Percentiles rank a stretch among this genome's conserved stretches.
These are phyloP conservation scores for Sarcophaga bullata DNA, from an alignment of 1,140 invertebrate species.

Conservation along the genomic window DNA sequence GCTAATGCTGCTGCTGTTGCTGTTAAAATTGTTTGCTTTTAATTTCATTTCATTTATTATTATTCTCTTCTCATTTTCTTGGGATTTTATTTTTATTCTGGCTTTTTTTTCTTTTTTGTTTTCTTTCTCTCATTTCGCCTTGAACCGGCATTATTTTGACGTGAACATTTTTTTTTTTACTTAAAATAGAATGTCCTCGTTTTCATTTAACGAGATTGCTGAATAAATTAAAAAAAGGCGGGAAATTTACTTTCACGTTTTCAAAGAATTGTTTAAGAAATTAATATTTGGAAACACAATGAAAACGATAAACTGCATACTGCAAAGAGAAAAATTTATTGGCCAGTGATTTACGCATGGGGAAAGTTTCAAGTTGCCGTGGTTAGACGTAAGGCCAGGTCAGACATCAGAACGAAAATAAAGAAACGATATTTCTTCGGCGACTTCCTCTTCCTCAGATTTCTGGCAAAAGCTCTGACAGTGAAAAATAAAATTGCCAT, in stretches of 20 bases:
- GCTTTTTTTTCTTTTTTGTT: not conserved
- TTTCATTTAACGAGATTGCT: not conserved
- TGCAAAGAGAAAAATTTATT: too few relatives aligned
- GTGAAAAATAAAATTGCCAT: too few relatives aligned
- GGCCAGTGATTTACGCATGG: too few relatives aligned
- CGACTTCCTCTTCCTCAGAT: too few relatives aligned
- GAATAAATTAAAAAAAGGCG: not conserved
- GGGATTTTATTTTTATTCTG: slow-evolving; percentile 9
- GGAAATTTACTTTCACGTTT: not conserved
- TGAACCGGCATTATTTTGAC: slow-evolving; percentile 2
- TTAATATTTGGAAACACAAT: too few relatives aligned
- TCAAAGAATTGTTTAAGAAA: too few relatives aligned
- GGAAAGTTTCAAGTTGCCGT: too few relatives aligned
- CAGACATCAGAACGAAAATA: too few relatives aligned
- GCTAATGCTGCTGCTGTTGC: not conserved
- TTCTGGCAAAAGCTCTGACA: too few relatives aligned
- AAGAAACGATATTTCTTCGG: too few relatives aligned
- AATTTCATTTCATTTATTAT: slow-evolving; percentile 40
- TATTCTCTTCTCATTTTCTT: not conserved
- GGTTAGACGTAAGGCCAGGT: too few relatives aligned
- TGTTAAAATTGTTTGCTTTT: slow-evolving; percentile 36
- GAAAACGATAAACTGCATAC: too few relatives aligned
- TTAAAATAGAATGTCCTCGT: not conserved
- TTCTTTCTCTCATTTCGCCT: slow-evolving; percentile 16
- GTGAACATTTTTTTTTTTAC: not conserved